Conservation (phyloP, 2,797 vertebrate species). For the Oreochromis grahami region DNA sequence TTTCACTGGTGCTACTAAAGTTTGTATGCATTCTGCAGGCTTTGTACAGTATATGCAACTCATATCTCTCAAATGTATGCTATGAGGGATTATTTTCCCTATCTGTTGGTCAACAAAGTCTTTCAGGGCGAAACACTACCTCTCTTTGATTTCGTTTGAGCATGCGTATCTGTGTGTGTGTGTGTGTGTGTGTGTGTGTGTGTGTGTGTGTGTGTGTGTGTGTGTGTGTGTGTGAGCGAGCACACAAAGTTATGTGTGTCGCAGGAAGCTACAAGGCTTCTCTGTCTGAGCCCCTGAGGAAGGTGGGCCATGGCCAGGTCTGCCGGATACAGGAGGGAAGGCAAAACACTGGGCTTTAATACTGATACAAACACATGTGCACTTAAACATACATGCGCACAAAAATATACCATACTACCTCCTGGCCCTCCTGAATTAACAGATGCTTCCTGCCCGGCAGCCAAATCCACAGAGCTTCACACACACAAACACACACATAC, state of each 20-base stretch:
- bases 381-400: background rate
- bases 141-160: background rate
- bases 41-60: background rate
- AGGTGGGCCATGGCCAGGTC: conserved; percentile 49
- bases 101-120: background rate
- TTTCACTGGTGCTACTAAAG: background rate
- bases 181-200: background rate
- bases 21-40: background rate
- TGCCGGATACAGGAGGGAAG: conserved; percentile 40
- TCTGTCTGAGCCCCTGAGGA: conserved; percentile 47
- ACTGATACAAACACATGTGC: background rate
- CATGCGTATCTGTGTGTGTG: background rate
- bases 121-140: background rate
- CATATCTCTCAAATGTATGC: background rate
- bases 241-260: background rate
- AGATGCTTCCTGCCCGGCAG: conserved; percentile 69
- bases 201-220: background rate
- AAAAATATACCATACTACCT: conserved; percentile 14
- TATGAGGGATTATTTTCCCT: background rate
- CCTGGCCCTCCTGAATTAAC: conserved; percentile 51
- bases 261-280: conserved; percentile 52
- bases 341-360: conserved; percentile 33
- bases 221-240: background rate
- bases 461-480: conserved; percentile 13
- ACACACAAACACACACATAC: conserved; percentile 6